A percentile compares a stretch with the other conserved stretches of the same genome.
phyloP scores from a whole-genome alignment of 1,140 invertebrate species.

The Artemia franciscana region DNA sequence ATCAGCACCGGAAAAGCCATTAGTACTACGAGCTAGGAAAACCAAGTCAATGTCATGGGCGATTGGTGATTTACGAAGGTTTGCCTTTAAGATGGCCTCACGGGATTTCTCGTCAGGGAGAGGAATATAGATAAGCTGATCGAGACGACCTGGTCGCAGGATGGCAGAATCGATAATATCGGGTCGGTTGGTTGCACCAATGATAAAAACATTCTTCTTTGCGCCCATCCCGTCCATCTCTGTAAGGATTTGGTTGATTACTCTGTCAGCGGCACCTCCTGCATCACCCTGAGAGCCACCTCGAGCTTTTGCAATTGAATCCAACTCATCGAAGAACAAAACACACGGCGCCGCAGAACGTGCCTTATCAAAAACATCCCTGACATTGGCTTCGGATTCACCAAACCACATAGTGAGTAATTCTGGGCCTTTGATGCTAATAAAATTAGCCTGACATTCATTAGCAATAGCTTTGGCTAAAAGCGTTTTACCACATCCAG shows the following conservation, averaged over 20 bases:
- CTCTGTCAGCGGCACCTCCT: constrained; percentile 92
- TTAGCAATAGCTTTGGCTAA: constrained; percentile 98
- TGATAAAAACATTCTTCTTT: constrained; percentile 99
- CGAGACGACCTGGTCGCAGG: constrained; percentile 85
- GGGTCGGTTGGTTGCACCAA: constrained; percentile 70
- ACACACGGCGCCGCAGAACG: constrained; percentile 97
- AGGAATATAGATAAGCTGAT: constrained; percentile 99
- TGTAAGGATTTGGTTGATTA: constrained; percentile 98
- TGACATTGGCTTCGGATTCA: constrained; percentile 96
- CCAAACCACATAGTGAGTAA: constrained; percentile 99
- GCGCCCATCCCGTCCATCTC: constrained; percentile 99
- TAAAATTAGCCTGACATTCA: constrained; percentile 99
- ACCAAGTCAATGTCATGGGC: constrained; percentile 78
- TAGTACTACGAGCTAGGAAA: constrained; percentile 86
- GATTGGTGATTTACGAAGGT: constrained; percentile 88
- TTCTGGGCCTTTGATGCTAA: constrained; percentile 97
- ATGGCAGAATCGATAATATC: constrained; percentile 98
- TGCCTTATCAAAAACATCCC: constrained; percentile 99
- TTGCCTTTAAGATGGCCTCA: constrained; percentile 81
- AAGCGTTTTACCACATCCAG: constrained; percentile 91
- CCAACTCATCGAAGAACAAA: constrained; percentile 97
- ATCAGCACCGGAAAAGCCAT: constrained; percentile 96
- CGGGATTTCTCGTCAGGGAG: constrained; percentile 94
- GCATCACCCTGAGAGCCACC: constrained; percentile 92
- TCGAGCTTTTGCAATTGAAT: constrained; percentile 96